Evolutionary conservation across 2,888 invertebrate genomes (phyloP).

Genomic region (Lucinisca nassula): DNA sequence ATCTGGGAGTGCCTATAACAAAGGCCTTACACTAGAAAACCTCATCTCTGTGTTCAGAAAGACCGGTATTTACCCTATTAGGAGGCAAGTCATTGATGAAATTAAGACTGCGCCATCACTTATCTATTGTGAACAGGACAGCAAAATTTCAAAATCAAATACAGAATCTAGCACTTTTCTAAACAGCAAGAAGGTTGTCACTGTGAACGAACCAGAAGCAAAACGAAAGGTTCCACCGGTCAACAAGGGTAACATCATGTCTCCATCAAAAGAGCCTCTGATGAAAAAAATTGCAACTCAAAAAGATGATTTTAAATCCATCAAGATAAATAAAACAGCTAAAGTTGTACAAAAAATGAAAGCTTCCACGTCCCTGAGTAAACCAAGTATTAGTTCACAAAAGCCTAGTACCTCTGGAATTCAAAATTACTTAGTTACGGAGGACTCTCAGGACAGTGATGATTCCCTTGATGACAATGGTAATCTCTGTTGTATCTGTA

Average conservation of each 20-base stretch:
- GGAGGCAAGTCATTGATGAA: neutral
- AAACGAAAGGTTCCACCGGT: neutral
- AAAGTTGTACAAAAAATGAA: neutral
- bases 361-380: neutral
- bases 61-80: neutral
- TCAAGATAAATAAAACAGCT: neutral
- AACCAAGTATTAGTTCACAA: neutral
- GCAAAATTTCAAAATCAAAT: neutral
- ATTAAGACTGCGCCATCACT: neutral
- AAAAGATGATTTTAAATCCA: neutral
- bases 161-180: neutral
- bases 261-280: neutral
- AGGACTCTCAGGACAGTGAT: neutral
- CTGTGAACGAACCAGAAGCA: neutral
- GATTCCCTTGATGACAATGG: neutral
- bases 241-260: neutral
- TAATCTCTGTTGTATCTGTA: neutral
- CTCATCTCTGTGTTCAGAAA: neutral
- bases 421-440: neutral
- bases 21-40: neutral
- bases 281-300: neutral
- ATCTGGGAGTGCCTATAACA: conserved; percentile 7
- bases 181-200: conserved; percentile 15
- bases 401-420: neutral
- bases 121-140: neutral